Conservation (phyloP, 2,888 invertebrate genomes). For the Leptogaster cylindrica region DNA sequence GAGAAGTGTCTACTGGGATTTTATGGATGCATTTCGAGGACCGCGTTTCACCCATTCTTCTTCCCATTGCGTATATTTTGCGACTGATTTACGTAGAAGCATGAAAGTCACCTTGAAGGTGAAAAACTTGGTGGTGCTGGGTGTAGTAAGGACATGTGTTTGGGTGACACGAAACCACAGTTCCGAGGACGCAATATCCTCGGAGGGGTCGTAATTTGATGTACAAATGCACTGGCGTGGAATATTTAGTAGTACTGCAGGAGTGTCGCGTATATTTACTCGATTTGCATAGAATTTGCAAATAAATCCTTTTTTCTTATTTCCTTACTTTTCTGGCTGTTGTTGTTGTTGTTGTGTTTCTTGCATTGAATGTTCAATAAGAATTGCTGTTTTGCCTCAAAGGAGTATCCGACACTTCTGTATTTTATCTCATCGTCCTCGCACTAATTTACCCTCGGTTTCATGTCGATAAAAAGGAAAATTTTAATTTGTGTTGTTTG, state of each 20-base stretch:
- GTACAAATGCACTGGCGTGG: not conserved
- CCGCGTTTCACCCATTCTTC: not conserved
- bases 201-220: not conserved
- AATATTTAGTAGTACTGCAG: slow-evolving; percentile 24
- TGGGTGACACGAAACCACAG: slow-evolving; percentile 5
- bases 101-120: not conserved
- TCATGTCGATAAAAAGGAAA: not conserved
- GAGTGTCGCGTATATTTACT: slow-evolving; percentile 7
- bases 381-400: not conserved
- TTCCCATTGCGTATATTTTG: not conserved
- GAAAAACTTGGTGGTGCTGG: not conserved
- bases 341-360: too few relatives aligned
- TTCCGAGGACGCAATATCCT: not conserved
- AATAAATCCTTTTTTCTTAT: slow-evolving; percentile 35
- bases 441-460: not conserved
- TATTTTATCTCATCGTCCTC: not conserved
- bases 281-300: slow-evolving; percentile 35
- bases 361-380: not conserved
- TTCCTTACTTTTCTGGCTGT: too few relatives aligned
- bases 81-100: slow-evolving; percentile 1
- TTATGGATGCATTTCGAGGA: slow-evolving; percentile 9
- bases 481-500: not conserved
- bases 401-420: not conserved
- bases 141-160: slow-evolving; percentile 17
- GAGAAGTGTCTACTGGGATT: not conserved